Conservation (phyloP, 2,888 invertebrate genomes). For the Andrena marginata region DNA sequence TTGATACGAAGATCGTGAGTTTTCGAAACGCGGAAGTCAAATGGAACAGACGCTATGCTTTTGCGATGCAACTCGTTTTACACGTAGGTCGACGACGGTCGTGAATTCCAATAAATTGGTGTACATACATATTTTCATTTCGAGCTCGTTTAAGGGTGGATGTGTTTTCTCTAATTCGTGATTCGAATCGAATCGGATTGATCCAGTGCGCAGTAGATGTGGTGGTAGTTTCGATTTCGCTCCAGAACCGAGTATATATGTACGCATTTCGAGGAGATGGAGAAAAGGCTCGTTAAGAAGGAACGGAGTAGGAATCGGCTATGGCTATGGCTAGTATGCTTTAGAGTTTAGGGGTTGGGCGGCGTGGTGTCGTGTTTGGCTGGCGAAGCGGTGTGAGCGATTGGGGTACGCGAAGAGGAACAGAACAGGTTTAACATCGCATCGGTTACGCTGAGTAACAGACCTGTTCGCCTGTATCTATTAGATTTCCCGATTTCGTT, state of each 20-base stretch:
- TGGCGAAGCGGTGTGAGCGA: neutral
- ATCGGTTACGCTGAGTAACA: slow-evolving; percentile 62
- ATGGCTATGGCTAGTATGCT: slow-evolving; percentile 17
- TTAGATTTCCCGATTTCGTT: slow-evolving; percentile 55
- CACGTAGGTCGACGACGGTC: too few species aligned
- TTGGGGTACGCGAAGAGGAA: slow-evolving; percentile 32
- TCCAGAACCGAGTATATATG: neutral
- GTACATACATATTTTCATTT: too few species aligned
- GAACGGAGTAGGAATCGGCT: slow-evolving; percentile 4
- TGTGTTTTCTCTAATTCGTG: too few species aligned
- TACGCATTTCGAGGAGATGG: slow-evolving; percentile 10
- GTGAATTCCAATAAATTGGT: too few species aligned
- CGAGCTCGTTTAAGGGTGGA: too few species aligned
- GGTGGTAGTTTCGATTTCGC: too few species aligned
- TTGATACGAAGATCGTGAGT: too few species aligned
- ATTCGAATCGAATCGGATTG: too few species aligned
- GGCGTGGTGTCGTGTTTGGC: neutral
- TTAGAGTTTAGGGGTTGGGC: slow-evolving; percentile 24
- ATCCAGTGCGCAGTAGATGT: neutral
- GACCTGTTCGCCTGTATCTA: slow-evolving; percentile 57
- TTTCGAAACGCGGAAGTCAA: too few species aligned
- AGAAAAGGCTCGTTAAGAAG: slow-evolving; percentile 7
- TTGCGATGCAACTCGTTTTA: too few species aligned
- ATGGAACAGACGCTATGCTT: too few species aligned
- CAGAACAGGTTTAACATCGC: slow-evolving; percentile 68